Conservation (phyloP, 2,797 vertebrate species). For the Anguilla pacifica region DNA sequence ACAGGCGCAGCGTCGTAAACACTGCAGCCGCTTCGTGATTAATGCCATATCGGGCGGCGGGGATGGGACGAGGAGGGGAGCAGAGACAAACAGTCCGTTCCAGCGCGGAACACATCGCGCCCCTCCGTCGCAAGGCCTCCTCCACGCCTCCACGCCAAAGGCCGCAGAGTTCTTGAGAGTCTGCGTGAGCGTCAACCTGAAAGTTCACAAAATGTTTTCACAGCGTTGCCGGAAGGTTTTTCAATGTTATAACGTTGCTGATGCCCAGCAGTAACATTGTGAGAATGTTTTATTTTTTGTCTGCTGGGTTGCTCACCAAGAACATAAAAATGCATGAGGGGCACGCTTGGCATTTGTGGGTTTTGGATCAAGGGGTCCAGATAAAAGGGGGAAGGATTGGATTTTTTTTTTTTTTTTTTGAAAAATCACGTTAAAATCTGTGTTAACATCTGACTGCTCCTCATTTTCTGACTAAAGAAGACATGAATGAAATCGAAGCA, state of each 20-base stretch:
- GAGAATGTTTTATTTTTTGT: no score
- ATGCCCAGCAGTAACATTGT: no score
- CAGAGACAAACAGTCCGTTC: constrained; percentile 47
- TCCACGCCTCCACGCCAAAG: constrained; percentile 27
- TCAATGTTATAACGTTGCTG: background rate
- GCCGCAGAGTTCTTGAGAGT: constrained; percentile 33
- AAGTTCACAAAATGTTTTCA: background rate
- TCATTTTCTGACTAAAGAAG: background rate
- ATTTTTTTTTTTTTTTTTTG: background rate
- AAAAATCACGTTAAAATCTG: background rate
- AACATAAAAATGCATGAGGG: background rate
- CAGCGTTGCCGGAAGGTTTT: background rate
- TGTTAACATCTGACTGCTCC: background rate
- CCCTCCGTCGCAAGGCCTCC: background rate
- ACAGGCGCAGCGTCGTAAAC: constrained; percentile 50
- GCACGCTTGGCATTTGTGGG: constrained; percentile 8
- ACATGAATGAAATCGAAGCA: background rate
- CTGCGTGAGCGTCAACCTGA: background rate
- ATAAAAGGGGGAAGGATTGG: background rate
- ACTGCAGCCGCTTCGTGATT: constrained; percentile 61
- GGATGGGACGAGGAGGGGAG: constrained; percentile 62
- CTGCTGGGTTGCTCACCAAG: background rate
- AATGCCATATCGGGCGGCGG: constrained; percentile 52
- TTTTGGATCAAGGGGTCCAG: background rate
- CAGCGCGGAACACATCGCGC: constrained; percentile 36